phyloP scores from a whole-genome alignment of 1,140 invertebrate species.

The Zaprionus africanus region DNA sequence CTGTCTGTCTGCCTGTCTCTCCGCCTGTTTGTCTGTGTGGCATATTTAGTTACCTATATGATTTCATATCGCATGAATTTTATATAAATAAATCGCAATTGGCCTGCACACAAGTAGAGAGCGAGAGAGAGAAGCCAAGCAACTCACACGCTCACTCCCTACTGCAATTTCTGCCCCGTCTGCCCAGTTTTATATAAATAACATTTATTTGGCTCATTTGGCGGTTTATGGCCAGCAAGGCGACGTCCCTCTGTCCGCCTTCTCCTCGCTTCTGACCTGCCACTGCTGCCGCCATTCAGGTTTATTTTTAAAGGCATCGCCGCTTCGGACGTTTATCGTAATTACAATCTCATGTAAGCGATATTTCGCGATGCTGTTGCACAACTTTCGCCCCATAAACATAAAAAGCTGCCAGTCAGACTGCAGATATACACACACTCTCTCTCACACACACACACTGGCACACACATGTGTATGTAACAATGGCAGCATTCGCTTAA shows the following conservation, averaged over 20 bases:
- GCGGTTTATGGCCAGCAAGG: slow-evolving; percentile 72
- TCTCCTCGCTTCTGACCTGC: not conserved
- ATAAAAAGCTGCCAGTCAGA: slow-evolving; percentile 45
- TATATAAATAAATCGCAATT: slow-evolving; percentile 81
- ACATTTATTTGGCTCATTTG: slow-evolving; percentile 82
- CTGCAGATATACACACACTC: slow-evolving; percentile 21
- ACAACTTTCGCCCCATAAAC: slow-evolving; percentile 74
- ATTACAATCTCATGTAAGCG: slow-evolving; percentile 82
- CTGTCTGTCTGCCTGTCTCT: not conserved
- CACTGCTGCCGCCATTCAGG: slow-evolving; percentile 20
- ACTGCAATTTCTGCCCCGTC: slow-evolving; percentile 58
- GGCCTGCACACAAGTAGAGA: slow-evolving; percentile 62
- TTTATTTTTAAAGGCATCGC: slow-evolving; percentile 62
- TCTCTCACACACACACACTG: slow-evolving; percentile 3
- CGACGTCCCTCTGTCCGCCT: not conserved
- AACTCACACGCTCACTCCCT: slow-evolving; percentile 27
- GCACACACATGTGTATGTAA: slow-evolving; percentile 4
- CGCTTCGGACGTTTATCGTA: slow-evolving; percentile 69
- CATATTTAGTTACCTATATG: slow-evolving; percentile 81
- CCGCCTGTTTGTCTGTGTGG: slow-evolving; percentile 44
- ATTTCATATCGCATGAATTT: slow-evolving; percentile 81
- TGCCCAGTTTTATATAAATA: slow-evolving; percentile 64
- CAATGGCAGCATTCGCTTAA: slow-evolving; percentile 22
- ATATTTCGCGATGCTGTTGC: slow-evolving; percentile 76
- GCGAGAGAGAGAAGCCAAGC: slow-evolving; percentile 2